These are phyloP conservation scores for Anagyrus pseudococci DNA, from an alignment of 2,888 invertebrate genomes.

Conservation along the genomic window DNA sequence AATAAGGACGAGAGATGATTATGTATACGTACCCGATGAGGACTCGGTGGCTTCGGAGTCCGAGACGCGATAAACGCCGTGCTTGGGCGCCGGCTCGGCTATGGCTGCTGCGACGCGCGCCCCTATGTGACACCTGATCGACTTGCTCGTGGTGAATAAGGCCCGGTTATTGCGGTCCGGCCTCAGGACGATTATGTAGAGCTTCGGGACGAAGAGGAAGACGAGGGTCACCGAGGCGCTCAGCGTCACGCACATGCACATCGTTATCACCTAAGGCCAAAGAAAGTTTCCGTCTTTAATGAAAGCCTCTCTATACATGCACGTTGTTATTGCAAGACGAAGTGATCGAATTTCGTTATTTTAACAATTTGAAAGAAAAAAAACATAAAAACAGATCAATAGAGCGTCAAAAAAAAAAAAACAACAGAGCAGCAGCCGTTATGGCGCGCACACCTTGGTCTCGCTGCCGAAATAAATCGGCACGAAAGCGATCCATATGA, in stretches of 20 bases:
- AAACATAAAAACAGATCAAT: conserved; percentile 1
- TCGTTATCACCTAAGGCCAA: conserved; percentile 48
- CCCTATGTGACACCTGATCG: conserved; percentile 69
- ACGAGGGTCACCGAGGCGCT: conserved; percentile 76
- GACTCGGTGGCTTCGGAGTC: conserved; percentile 38
- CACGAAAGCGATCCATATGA: conserved; percentile 80
- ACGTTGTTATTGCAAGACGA: too few species aligned
- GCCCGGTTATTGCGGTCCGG: conserved; percentile 79
- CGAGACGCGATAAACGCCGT: conserved; percentile 44
- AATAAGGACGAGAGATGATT: too few species aligned
- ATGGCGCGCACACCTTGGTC: conserved; percentile 62
- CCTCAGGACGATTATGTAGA: conserved; percentile 76
- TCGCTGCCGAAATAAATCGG: conserved; percentile 79
- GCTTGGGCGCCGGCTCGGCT: conserved; percentile 47
- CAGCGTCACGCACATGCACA: conserved; percentile 76
- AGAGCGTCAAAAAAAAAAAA: conserved; percentile 5
- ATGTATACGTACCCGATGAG: conserved; percentile 23
- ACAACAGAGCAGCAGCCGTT: background rate
- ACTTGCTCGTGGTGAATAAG: conserved; percentile 68
- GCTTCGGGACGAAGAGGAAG: conserved; percentile 78
- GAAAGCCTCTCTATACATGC: too few species aligned
- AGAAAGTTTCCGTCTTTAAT: background rate
- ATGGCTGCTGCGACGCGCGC: conserved; percentile 62
- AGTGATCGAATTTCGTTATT: background rate
- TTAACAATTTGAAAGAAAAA: background rate